These are phyloP conservation scores for Amitus sp. DNA, from an alignment of 2,888 invertebrate species.

Conservation along the genomic window DNA sequence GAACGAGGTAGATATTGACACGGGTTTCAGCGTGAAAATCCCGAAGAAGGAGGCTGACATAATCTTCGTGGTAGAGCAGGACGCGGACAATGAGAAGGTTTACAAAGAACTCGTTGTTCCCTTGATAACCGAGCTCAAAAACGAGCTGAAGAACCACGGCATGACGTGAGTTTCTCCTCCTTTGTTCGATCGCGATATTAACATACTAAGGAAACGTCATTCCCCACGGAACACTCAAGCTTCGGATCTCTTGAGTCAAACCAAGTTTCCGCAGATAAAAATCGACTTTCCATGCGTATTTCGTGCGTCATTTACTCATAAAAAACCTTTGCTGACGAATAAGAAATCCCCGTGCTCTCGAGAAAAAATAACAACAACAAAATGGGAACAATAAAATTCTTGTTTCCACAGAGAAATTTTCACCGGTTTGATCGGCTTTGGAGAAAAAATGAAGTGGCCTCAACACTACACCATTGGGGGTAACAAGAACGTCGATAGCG, in stretches of 20 bases:
- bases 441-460: constrained; percentile 69
- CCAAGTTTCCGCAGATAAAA: no score
- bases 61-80: constrained; percentile 79
- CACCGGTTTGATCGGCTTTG: constrained; percentile 71
- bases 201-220: constrained; percentile 7
- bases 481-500: constrained; percentile 68
- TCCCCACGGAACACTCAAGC: neutral
- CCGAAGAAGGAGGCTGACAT: constrained; percentile 84
- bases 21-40: constrained; percentile 73
- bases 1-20: constrained; percentile 68
- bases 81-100: constrained; percentile 71
- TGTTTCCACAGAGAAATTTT: constrained; percentile 68
- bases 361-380: no score
- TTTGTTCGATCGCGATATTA: constrained; percentile 16
- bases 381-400: no score
- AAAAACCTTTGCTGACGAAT: no score
- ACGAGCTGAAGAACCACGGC: constrained; percentile 72
- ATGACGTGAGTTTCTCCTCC: constrained; percentile 68
- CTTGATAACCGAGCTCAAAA: constrained; percentile 70
- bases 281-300: no score
- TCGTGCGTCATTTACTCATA: no score
- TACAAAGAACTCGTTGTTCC: constrained; percentile 74
- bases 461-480: constrained; percentile 71
- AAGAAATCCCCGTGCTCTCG: no score
- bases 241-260: no score